phyloP scores from a whole-genome alignment of 2,113 vertebrate species.

The Xenopus laevis region DNA sequence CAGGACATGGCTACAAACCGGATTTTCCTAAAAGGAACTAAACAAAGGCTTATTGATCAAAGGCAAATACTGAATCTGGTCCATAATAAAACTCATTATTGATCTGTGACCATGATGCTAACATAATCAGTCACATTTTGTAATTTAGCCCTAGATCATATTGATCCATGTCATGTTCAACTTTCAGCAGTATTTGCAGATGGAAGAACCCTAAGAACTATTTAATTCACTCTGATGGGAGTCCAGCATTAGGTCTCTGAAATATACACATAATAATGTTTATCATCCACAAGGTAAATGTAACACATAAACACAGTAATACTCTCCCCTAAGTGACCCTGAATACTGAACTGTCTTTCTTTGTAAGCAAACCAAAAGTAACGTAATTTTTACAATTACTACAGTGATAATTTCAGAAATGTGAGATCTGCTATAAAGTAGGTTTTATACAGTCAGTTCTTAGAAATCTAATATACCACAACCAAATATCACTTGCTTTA shows the following conservation, averaged over 20 bases:
- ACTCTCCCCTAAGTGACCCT: constrained; percentile 55
- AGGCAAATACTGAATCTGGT: constrained; percentile 75
- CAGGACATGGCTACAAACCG: constrained; percentile 60
- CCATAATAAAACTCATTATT: constrained; percentile 87
- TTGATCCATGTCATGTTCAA: constrained; percentile 95
- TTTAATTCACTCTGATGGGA: constrained; percentile 84
- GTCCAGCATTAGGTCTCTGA: constrained; percentile 59
- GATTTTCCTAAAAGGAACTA: constrained; percentile 78
- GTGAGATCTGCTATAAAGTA: too few species aligned
- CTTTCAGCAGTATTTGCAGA: constrained; percentile 88
- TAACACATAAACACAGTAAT: constrained; percentile 62
- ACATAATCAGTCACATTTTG: constrained; percentile 88
- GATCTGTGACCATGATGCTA: constrained; percentile 87
- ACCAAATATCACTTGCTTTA: too few species aligned
- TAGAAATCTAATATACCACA: too few species aligned
- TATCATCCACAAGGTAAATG: constrained; percentile 64
- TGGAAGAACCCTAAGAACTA: constrained; percentile 72
- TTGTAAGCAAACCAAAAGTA: not conserved
- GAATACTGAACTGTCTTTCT: constrained; percentile 37
- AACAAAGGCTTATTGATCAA: constrained; percentile 98
- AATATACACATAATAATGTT: constrained; percentile 66
- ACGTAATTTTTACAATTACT: too few species aligned
- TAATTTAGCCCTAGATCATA: constrained; percentile 85
- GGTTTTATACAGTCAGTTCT: too few species aligned
- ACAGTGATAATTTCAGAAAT: too few species aligned